Evolutionary conservation across 2,797 vertebrate species (phyloP), one percentile per base, ranked within the genome.

Genomic region (Peromyscus melanophrys): DNA sequence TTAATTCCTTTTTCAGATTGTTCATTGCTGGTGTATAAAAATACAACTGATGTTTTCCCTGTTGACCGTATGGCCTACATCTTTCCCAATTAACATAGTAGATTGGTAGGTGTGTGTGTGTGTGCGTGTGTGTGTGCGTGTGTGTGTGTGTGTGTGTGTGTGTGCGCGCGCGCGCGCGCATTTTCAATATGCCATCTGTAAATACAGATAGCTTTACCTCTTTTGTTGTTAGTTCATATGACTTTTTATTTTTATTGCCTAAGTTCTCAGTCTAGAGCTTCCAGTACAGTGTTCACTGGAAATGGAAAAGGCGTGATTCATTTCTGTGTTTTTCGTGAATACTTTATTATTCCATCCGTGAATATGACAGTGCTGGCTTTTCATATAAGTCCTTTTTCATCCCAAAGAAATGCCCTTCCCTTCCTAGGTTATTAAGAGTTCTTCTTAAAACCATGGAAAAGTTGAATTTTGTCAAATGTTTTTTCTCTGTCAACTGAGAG

Each of bases 401-500:
- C 31, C 67, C 52, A 23, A 84, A 73, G 37, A 91, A 37, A 10
- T 82, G 46, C 69, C 16, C 14, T 16, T 31, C 43, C 81, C 63
- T 83, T 71, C 49, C n/a, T 77, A 12, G 23, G 3, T 91, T 73
- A 75, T 31, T 89, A n/a, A 40, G 17, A 65, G 11, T 3, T 93
- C 27, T 88, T 61, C 90, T 86, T 40, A 63, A 63, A 84, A 76
- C 81, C 16, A 81, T 67, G 34, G 37, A 81, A 86, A 67, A 27
- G 43, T 29, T 83, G 59, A 17, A 25, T 52, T 69, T 86, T 52
- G 21, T 37, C 46, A 69, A 52, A n/a, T 52, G 65, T 46, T 71
- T 86, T 86, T 81, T 92, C 93, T 90, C 19, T 40, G 76, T 77
- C 17, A 95, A 21, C 67, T 78, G 67, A 96, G 43, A 29, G 57